Evolutionary conservation across 1,140 invertebrate genomes (phyloP).

Genomic region (Phymorhynchus buccinoides): DNA sequence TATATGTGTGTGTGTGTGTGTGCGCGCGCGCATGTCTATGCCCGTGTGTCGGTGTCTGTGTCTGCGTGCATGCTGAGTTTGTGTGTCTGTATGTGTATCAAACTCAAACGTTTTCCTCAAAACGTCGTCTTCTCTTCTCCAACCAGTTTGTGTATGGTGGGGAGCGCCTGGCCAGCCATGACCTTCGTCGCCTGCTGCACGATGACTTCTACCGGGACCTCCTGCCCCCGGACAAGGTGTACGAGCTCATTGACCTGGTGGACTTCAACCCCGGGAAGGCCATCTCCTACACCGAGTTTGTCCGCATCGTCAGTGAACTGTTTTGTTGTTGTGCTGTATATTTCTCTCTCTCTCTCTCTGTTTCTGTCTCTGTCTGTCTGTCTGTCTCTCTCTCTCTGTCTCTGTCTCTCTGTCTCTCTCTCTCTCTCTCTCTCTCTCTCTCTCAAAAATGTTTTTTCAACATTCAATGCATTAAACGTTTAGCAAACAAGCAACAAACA

Average conservation of each 20-base stretch:
- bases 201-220: conserved; percentile 37
- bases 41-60: no score
- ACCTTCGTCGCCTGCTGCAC: conserved; percentile 39
- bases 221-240: conserved; percentile 47
- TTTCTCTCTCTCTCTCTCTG: background rate
- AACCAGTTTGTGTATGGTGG: conserved; percentile 50
- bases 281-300: conserved; percentile 45
- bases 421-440: no score
- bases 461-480: no score
- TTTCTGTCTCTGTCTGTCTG: background rate
- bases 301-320: conserved; percentile 40
- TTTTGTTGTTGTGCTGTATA: background rate
- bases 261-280: conserved; percentile 48
- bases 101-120: no score
- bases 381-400: background rate
- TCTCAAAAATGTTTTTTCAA: no score
- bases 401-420: background rate
- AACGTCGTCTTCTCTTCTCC: background rate
- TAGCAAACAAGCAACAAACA: no score
- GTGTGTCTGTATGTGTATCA: no score
- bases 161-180: conserved; percentile 47
- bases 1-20: background rate
- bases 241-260: conserved; percentile 43
- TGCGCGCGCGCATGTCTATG: no score
- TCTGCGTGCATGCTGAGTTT: no score